Percentiles rank a stretch among this genome's conserved stretches.
Evolutionary conservation across 2,888 invertebrate species (phyloP).

Genomic region (Epinotia nisella): DNA sequence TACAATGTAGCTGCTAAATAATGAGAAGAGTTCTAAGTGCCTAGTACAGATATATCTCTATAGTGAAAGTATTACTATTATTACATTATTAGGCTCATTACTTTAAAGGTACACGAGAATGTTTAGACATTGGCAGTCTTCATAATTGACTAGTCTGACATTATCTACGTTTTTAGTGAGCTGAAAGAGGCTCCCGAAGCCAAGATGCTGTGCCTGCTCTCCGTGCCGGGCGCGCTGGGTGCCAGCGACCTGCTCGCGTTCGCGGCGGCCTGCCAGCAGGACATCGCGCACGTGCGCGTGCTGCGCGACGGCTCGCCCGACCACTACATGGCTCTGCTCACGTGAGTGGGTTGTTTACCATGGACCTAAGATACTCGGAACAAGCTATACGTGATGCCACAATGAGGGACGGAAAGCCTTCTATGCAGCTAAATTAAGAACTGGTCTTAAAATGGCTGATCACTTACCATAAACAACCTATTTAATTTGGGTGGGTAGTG

Average conservation of each 20-base stretch:
- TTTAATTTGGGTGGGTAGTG: too few species aligned
- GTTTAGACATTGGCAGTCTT: not conserved
- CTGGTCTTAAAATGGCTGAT: too few species aligned
- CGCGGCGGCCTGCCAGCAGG: constrained; percentile 95
- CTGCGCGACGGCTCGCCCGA: constrained; percentile 96
- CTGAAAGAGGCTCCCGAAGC: constrained; percentile 90
- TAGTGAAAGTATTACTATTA: too few species aligned
- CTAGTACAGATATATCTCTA: too few species aligned
- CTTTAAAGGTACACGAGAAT: not conserved
- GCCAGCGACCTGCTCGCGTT: constrained; percentile 97
- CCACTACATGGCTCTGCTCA: constrained; percentile 98
- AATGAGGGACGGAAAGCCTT: too few species aligned
- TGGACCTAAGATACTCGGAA: too few species aligned
- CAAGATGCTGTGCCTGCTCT: constrained; percentile 93
- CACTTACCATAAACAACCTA: too few species aligned
- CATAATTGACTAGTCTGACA: not conserved
- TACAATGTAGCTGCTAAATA: too few species aligned
- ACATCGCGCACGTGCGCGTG: constrained; percentile 95
- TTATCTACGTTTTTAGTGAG: constrained; percentile 83
- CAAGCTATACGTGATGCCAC: too few species aligned
- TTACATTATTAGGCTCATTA: too few species aligned
- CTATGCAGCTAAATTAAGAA: too few species aligned
- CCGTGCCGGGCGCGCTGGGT: constrained; percentile 95
- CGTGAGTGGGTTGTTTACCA: constrained; percentile 81
- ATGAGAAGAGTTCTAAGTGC: too few species aligned